Evolutionary conservation across 2,113 vertebrate species (phyloP), one percentile per base, ranked within the genome.

Genomic region (Gnathonemus echidnorhynchus): DNA sequence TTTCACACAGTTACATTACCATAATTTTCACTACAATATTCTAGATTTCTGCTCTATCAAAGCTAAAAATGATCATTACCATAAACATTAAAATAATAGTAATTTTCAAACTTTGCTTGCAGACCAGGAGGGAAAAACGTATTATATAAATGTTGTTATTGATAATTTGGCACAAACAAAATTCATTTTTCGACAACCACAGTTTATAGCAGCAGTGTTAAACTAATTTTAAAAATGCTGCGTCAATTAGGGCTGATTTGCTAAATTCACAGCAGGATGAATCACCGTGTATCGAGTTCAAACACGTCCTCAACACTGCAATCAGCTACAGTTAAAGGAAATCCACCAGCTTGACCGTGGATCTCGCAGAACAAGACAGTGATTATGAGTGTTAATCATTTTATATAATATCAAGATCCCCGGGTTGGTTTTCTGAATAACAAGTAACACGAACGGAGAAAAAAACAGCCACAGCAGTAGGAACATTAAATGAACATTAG

Each of bases 111-210:
- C 74, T 80, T 80, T 31, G 74, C 35, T 80, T 80, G 74, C 74
- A 80, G 15, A 80, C 5, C 74, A 80, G 35, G 35, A 80, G 35
- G 62, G 74, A 42, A 80, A 80, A 80, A 39, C 0, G 5, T 17
- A 80, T 80, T 80, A 80, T 80, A 80, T 80, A 42, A 80, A 80
- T 39, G 74, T 74, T 35, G 31, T 80, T 80, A 80, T 80, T 80
- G 74, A 80, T 80, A 80, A 80, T 80, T 42, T 80, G 31, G 13
- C 35, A 80, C 35, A 42, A 80, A 80, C 11, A 39, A 70, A 70
- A 31, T 70, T 13, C 74, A 42, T 42, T 39, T 39, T 80, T 42
- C 35, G 17, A 19, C 35, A 42, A 42, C 74, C 35, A 42, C 35
- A 80, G 74, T 70, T 70, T 70, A 10, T 31, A 70, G 62, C 74